These are phyloP conservation scores for Psittacula cyanocephala DNA, from an alignment of 2,113 vertebrate species.

Conservation along the genomic window DNA sequence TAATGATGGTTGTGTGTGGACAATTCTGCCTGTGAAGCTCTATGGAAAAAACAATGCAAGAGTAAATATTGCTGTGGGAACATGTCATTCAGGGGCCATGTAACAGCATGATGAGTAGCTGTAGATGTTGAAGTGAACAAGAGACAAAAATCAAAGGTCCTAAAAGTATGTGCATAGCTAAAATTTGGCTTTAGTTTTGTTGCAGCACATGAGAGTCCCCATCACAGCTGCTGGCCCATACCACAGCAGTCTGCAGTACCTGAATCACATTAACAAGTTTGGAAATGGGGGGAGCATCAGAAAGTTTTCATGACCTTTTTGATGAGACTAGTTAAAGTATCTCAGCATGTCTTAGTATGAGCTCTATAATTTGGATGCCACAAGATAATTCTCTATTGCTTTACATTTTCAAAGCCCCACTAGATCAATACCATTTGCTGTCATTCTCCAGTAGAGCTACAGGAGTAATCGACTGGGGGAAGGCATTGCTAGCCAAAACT, in stretches of 20 bases:
- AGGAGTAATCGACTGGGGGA: not conserved
- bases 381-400: not conserved
- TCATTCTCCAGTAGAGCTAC: not conserved
- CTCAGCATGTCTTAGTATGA: not conserved
- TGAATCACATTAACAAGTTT: not conserved
- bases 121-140: not conserved
- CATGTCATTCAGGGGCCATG: rapidly evolving
- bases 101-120: rapidly evolving
- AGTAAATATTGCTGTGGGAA: not conserved
- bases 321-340: not conserved
- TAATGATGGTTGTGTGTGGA: rapidly evolving
- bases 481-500: not conserved
- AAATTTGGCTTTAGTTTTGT: not conserved
- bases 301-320: not conserved
- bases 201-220: rapidly evolving
- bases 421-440: not conserved
- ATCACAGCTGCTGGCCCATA: rapidly evolving
- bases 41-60: rapidly evolving
- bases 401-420: not conserved
- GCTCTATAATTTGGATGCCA: not conserved
- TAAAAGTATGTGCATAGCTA: rapidly evolving
- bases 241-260: not conserved
- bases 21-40: not conserved
- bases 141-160: not conserved
- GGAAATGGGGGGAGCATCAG: not conserved